Evolutionary conservation across 2,888 invertebrate species (phyloP).

Genomic region (Perizoma affinitatum): DNA sequence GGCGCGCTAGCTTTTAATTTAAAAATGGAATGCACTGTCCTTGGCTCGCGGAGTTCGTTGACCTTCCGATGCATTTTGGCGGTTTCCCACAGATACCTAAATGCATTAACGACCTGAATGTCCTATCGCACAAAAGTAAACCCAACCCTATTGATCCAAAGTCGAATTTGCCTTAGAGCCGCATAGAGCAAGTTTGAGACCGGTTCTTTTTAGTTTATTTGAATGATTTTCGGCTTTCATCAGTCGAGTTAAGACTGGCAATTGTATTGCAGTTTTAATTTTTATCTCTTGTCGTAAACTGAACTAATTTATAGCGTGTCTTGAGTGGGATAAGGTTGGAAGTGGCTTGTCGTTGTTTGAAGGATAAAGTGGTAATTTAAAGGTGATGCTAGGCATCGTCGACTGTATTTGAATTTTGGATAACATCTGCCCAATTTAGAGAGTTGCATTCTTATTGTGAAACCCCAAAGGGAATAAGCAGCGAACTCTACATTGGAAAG

Average conservation of each 20-base stretch:
- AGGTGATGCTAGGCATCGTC: constrained; percentile 52
- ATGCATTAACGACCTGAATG: constrained; percentile 52
- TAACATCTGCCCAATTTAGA: constrained; percentile 49
- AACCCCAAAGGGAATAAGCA: constrained; percentile 20
- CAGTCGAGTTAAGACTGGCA: constrained; percentile 52
- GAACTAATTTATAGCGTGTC: constrained; percentile 41
- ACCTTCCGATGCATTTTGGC: constrained; percentile 84
- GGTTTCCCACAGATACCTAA: constrained; percentile 64
- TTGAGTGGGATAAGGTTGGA: constrained; percentile 38
- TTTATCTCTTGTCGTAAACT: constrained; percentile 41
- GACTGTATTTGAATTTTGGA: constrained; percentile 51
- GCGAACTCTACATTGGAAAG: constrained; percentile 24
- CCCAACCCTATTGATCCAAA: constrained; percentile 50
- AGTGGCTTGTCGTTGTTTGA: constrained; percentile 41
- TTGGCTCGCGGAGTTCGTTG: constrained; percentile 78
- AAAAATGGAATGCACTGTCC: constrained; percentile 84
- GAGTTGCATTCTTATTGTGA: constrained; percentile 41
- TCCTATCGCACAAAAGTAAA: constrained; percentile 48
- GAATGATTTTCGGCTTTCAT: constrained; percentile 58
- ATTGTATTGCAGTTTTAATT: constrained; percentile 47
- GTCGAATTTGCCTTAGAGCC: constrained; percentile 48
- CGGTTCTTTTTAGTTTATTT: constrained; percentile 47
- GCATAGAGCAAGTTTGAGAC: constrained; percentile 46
- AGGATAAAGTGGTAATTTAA: constrained; percentile 49
- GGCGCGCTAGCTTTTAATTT: constrained; percentile 81